phyloP scores from a whole-genome alignment of 2,888 invertebrate species.

The Dasysyrphus albostriatus region DNA sequence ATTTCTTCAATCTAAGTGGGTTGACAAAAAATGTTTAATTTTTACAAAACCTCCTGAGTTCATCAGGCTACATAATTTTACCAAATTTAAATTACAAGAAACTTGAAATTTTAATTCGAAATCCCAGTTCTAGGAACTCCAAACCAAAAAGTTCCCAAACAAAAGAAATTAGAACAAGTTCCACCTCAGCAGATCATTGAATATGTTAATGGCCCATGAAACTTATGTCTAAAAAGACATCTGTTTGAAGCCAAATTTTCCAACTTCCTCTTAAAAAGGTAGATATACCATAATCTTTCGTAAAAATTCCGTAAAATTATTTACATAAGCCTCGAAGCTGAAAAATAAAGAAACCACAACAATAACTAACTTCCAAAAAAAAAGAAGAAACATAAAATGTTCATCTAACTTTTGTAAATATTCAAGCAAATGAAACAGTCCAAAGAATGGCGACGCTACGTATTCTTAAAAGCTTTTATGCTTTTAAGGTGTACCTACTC shows the following conservation, averaged over 20 bases:
- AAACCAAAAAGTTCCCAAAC: not conserved
- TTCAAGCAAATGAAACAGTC: conserved; percentile 30
- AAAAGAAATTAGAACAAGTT: not conserved
- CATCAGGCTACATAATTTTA: not conserved
- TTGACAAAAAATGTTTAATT: too few species aligned
- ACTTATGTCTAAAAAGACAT: conserved; percentile 13
- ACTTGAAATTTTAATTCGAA: not conserved
- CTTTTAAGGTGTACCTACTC: conserved; percentile 16
- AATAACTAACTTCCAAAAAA: conserved; percentile 10
- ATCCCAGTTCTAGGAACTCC: not conserved
- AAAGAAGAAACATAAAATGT: conserved; percentile 26
- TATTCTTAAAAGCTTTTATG: conserved; percentile 57
- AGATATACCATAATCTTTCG: conserved; percentile 4
- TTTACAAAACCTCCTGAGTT: too few species aligned
- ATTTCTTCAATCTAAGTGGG: too few species aligned
- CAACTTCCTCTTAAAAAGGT: not conserved
- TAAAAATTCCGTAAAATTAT: conserved; percentile 37
- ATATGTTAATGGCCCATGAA: conserved; percentile 36
- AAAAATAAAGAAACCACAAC: conserved; percentile 27
- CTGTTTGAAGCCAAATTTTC: not conserved
- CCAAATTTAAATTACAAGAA: not conserved
- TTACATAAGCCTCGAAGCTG: conserved; percentile 39
- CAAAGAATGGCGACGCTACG: not conserved
- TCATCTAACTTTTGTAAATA: conserved; percentile 58
- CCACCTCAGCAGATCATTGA: conserved; percentile 19